These are phyloP conservation scores for Nannobrachium achirus DNA, from an alignment of 2,113 vertebrate species.

Conservation along the genomic window DNA sequence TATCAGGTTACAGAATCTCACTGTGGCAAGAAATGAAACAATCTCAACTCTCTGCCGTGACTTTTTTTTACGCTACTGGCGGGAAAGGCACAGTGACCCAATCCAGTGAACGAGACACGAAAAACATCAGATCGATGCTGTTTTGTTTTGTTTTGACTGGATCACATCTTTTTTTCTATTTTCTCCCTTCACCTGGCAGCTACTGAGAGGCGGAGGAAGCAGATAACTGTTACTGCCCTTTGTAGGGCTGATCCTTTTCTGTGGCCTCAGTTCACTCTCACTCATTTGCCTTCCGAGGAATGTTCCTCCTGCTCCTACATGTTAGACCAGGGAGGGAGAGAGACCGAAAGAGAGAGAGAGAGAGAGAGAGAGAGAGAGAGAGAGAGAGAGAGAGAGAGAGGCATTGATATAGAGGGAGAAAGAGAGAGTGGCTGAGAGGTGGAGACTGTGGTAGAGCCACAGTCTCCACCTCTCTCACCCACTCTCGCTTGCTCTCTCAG, in stretches of 20 bases:
- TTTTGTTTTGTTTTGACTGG: conserved; percentile 13
- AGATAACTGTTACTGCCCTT: conserved; percentile 34
- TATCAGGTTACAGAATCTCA: too few species aligned
- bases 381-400: conserved; percentile 3
- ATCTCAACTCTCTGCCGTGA: background rate
- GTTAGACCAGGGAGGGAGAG: conserved; percentile 11
- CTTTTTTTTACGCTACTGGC: background rate
- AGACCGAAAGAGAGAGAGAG: conserved; percentile 22
- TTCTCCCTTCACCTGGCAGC: background rate
- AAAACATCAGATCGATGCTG: conserved; percentile 19
- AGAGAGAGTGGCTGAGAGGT: background rate
- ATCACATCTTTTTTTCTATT: too few species aligned
- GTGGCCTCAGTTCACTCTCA: conserved; percentile 26
- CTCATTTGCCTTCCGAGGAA: conserved; percentile 44
- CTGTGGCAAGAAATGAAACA: conserved; percentile 19
- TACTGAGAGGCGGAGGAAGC: background rate
- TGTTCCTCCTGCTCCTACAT: conserved; percentile 63
- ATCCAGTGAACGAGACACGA: background rate
- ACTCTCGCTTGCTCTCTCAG: too few species aligned
- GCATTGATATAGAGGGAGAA: background rate
- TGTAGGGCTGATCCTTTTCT: conserved; percentile 15
- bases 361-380: conserved; percentile 28
- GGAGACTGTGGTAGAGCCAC: too few species aligned
- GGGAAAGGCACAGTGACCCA: background rate
- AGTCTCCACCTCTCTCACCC: too few species aligned